Evolutionary conservation across 64 coral and sea anemone genomes (phyloP), one percentile per base, ranked within the genome.

Genomic region (Stylophora pistillata): DNA sequence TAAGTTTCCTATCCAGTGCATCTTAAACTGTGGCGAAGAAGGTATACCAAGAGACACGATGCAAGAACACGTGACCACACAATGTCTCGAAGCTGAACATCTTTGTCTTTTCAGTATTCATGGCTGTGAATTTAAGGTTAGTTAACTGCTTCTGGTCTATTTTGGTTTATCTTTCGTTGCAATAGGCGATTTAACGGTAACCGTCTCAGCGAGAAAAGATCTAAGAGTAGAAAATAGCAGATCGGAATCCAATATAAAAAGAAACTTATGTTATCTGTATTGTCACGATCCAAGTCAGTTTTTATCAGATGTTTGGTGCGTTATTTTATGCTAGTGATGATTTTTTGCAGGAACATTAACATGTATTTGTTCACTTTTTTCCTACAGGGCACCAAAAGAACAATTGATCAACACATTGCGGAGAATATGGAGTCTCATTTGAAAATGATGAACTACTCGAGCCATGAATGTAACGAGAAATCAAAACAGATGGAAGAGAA

Each of bases 401-500:
- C 20, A 2, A 59, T 83, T 13, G 60, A 83, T 3, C 18, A 53
- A 12, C 79, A 83, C 31, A 34, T 53, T 34, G 68, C 65, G 15
- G 23, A 68, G 3, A 53, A 3, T 27, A 13, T 83, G 0, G 58
- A 66, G 32, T n/a, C 21, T 3, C 79, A 83, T 15, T 18, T 83
- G 10, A 10, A 83, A 26, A 6, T 68, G 60, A 68, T 83, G 33
- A 83, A 64, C 79, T 30, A 83, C 4, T 83, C 61, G 13, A 62
- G 16, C 23, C 59, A 53, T 14, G 31, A 83, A 26, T 53, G 14
- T 20, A 37, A 13, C 79, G 18, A 11, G 15, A 83, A 53, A 53
- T 10, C 47, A 20, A 66, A 53, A n/a, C 69, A 74, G 74, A 29
- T 87, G 53, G 70, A 73, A 15, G 70, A 57, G 16, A 74, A 87